Evolutionary conservation across 2,888 invertebrate genomes (phyloP), one percentile per base, ranked within the genome.

Genomic region (Argyra leucocephala): DNA sequence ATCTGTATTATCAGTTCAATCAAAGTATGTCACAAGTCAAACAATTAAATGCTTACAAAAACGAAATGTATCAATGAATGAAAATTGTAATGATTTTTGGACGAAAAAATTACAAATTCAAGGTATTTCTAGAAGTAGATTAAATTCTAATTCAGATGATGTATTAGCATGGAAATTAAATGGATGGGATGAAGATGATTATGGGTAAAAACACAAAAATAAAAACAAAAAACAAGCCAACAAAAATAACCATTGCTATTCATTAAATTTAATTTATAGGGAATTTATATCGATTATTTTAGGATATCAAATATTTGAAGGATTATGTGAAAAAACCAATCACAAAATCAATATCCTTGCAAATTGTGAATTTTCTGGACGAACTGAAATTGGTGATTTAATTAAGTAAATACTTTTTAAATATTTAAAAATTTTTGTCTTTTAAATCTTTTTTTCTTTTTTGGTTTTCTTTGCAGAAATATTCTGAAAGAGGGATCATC

Each of bases 261-360:
- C n/a, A n/a, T n/a, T n/a, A n/a, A 21, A 23, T 24, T 60, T 3
- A 24, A 18, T n/a, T 24, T 15, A 24, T 60, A 61, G 61, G 1
- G 61, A 24, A 1, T 31, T 61, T 9, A n/a, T 61, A 26, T 26
- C 61, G 10, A 21, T 31, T 3, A 31, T 61, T 21, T 15, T 61
- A 9, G 31, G 61, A 4, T 61, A 31, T 61, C 61, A 61, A 61
- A 61, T 61, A 24, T 61, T n/a, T 61, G 61, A 61, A 61, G 31
- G 24, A 21, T 31, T 61, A n/a, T 61, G 61, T 31, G 24, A 61
- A 61, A 15, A 21, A 31, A n/a, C 21, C 9, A 31, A 31, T 9
- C 26, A 10, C 2, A 61, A 31, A 21, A 61, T n/a, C 22, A 21
- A 21, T 21, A 21, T 21, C 10, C 21, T 61, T 15, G n/a, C 31